Percentiles rank a stretch among this genome's conserved stretches.
These are phyloP conservation scores for Acrobasis repandana DNA, from an alignment of 2,888 invertebrate genomes.

Conservation along the genomic window DNA sequence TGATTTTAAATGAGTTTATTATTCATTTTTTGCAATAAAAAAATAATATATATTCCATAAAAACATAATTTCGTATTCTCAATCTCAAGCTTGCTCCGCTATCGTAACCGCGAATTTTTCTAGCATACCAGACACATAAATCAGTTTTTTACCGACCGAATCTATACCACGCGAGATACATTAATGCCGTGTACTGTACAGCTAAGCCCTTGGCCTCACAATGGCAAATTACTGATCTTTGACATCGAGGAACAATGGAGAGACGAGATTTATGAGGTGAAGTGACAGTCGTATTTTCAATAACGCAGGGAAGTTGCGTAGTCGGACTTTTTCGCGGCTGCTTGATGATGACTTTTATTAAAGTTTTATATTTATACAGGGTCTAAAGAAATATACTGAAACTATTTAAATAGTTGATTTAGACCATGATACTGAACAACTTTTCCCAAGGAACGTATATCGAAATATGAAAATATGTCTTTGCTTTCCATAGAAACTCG, in stretches of 20 bases:
- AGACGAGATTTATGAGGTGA: conserved; percentile 65
- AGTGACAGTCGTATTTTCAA: conserved; percentile 59
- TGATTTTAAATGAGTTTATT: no score
- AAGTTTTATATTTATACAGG: no score
- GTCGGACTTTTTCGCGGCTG: conserved; percentile 35
- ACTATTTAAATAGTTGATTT: no score
- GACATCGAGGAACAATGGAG: conserved; percentile 76
- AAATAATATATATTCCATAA: background rate
- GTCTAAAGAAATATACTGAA: no score
- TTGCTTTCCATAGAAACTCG: no score
- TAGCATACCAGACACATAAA: conserved; percentile 27
- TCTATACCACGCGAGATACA: conserved; percentile 23
- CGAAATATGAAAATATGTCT: no score
- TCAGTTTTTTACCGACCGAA: conserved; percentile 27
- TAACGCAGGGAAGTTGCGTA: conserved; percentile 55
- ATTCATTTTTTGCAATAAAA: no score
- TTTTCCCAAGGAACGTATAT: no score
- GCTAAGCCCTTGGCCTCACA: conserved; percentile 53
- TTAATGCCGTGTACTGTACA: conserved; percentile 18
- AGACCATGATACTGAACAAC: no score
- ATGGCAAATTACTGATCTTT: conserved; percentile 81
- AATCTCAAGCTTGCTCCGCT: background rate
- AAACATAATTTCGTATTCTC: background rate
- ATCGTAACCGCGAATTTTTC: conserved; percentile 18
- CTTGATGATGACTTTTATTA: no score